Base-by-base conservation (phyloP, 1,140 invertebrate species). In the Drosophila oshimai region DNA sequence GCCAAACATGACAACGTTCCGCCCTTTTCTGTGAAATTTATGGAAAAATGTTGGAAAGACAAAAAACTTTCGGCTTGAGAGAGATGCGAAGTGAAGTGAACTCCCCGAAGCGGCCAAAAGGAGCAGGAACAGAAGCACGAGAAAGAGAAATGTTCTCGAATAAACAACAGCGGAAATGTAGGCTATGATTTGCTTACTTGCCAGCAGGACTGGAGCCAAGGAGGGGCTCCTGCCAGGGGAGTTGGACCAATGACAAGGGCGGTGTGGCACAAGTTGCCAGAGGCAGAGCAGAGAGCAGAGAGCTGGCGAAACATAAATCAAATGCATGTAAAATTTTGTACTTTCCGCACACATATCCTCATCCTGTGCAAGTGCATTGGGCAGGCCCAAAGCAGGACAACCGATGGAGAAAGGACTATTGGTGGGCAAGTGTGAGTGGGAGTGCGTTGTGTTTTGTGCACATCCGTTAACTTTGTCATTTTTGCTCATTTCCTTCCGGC, bases 401-500 rank as follows among this genome's bases (percentile, higher is more conserved):
- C 33, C 28, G 17, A 9, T 22, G 44, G 42, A 50, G 51, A 31
- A 24, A 34, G 36, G 12, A 13, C 18, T 53, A 55, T 55, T 33
- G 53, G 58, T 67, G 26, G 31, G 55, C 51, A 28, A 53, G 36
- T 55, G 39, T 46, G 20, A 51, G 57, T 31, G 34, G 37, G 41
- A 61, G 80, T 86, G 81, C 72, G 53, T 75, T 77, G 77, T 87
- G 83, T 88, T 88, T 88, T 87, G 83, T 81, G 77, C 83, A 87
- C 81, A 88, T 87, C 81, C 81, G 83, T 88, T 87, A 87, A 88
- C 81, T 87, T 87, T 87, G 81, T 87, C 81, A 87, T 87, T 87
- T 84, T 88, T 87, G 81, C 81, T 87, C 83, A 88, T 87, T 87
- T 87, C 81, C 81, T 87, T 87, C 81, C 81, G 81, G 77, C 79